Evolutionary conservation across 2,888 invertebrate genomes (phyloP).

Genomic region (Seira musarum): DNA sequence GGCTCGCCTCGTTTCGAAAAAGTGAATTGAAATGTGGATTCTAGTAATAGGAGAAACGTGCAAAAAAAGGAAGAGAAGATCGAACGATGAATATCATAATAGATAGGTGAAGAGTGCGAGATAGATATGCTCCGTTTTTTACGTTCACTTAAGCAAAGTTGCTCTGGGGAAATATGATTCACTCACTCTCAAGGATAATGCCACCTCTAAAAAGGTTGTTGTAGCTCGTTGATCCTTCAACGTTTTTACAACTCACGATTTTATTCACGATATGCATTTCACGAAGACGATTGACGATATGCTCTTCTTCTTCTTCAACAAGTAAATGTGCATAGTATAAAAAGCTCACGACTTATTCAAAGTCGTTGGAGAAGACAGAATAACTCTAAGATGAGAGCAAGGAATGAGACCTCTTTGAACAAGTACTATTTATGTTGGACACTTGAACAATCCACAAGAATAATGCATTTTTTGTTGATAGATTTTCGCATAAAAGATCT

Average conservation of each 20-base stretch:
- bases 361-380: no score
- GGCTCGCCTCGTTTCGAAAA: neutral
- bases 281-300: slow-evolving; percentile 1
- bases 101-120: neutral
- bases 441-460: neutral
- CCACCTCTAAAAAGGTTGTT: slow-evolving; percentile 52
- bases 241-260: slow-evolving; percentile 56
- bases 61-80: neutral
- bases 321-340: neutral
- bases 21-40: neutral
- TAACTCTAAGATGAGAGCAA: no score
- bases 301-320: neutral
- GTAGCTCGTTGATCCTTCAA: slow-evolving; percentile 43
- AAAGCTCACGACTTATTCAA: neutral
- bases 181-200: slow-evolving; percentile 41
- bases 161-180: slow-evolving; percentile 55
- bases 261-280: slow-evolving; percentile 18
- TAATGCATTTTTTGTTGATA: neutral
- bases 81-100: neutral
- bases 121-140: slow-evolving; percentile 1
- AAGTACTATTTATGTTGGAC: neutral
- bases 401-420: neutral
- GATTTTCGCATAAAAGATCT: neutral
- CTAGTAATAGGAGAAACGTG: neutral
- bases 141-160: slow-evolving; percentile 8